These are phyloP conservation scores for Microtus oregoni DNA, from an alignment of 2,113 vertebrate genomes.

Conservation along the genomic window DNA sequence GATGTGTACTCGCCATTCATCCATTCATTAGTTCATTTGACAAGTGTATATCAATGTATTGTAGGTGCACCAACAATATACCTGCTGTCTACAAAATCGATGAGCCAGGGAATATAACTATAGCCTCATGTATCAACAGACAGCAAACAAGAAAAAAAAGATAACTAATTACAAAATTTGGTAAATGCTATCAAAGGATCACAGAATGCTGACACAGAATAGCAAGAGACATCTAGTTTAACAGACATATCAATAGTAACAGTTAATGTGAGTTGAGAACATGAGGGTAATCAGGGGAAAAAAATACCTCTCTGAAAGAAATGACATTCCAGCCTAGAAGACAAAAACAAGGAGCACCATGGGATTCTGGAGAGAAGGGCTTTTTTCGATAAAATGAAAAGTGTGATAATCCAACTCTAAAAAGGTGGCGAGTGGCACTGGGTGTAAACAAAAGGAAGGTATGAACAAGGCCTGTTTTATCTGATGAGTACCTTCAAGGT, in stretches of 20 bases:
- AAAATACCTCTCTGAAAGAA: slow-evolving; percentile 26
- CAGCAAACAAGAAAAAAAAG: slow-evolving; percentile 28
- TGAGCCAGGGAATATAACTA: neutral
- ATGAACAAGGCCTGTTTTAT: neutral
- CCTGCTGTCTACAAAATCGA: neutral
- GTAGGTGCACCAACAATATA: neutral
- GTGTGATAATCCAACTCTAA: neutral
- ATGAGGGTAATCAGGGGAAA: neutral
- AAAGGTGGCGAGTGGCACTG: neutral
- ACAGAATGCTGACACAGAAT: neutral
- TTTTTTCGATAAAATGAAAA: neutral
- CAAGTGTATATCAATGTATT: neutral
- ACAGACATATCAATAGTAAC: neutral
- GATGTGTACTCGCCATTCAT: neutral
- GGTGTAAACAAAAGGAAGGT: neutral
- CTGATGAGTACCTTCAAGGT: neutral
- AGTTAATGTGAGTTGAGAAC: neutral
- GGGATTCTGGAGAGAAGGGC: neutral
- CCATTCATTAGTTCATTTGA: slow-evolving; percentile 1
- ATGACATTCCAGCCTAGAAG: neutral
- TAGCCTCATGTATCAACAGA: neutral
- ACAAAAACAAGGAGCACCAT: neutral
- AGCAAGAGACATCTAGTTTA: slow-evolving; percentile 22
- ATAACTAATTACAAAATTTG: neutral
- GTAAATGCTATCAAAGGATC: slow-evolving; percentile 17